Conservation (phyloP, 2,113 vertebrate species). For the Passer montanus region DNA sequence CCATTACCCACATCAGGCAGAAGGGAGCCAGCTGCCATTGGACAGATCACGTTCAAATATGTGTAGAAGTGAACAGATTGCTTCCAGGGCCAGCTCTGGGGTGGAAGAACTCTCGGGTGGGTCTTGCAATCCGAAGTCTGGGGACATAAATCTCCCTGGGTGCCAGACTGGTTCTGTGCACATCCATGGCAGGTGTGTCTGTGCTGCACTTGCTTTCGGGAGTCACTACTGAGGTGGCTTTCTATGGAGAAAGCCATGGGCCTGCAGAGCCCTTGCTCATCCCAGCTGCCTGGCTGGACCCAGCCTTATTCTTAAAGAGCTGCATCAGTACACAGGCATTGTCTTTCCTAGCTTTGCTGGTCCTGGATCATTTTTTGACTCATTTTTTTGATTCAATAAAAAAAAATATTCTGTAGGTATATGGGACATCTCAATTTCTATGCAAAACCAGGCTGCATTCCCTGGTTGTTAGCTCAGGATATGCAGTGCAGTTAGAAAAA, state of each 20-base stretch:
- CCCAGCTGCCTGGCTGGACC: not conserved
- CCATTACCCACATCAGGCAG: rapidly evolving
- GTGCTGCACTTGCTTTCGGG: not conserved
- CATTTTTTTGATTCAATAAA: not conserved
- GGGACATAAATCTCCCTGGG: not conserved
- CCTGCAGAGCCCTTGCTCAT: not conserved
- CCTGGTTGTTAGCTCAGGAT: not conserved
- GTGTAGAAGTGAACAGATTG: not conserved
- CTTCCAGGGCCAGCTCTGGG: not conserved
- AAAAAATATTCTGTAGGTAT: not conserved
- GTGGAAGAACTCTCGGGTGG: not conserved
- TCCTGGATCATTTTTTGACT: not conserved
- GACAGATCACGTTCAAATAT: rapidly evolving
- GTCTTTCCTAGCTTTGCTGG: not conserved
- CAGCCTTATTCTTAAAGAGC: not conserved
- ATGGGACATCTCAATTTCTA: not conserved
- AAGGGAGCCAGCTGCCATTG: not conserved
- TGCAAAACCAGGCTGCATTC: not conserved
- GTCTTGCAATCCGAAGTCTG: not conserved
- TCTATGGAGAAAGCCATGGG: not conserved
- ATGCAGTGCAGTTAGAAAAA: not conserved
- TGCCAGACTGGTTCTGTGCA: rapidly evolving
- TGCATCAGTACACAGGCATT: not conserved
- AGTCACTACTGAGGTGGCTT: not conserved
- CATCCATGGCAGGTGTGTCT: not conserved